Percentiles rank a stretch among this genome's conserved stretches.
These are phyloP conservation scores for Fregata magnificens DNA, from an alignment of 2,113 vertebrate genomes.

Conservation along the genomic window DNA sequence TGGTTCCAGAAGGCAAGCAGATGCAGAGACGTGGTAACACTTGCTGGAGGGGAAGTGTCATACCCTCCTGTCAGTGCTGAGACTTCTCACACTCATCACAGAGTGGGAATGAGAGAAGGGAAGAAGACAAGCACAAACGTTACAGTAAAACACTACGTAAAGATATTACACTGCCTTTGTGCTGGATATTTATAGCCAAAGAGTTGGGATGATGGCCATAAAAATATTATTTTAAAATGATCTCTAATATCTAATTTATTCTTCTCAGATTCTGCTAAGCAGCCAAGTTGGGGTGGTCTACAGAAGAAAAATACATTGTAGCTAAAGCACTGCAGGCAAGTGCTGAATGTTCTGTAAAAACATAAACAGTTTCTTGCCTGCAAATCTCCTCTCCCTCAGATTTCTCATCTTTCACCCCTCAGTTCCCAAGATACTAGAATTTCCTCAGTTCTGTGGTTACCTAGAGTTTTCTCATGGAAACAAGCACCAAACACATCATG, in stretches of 20 bases:
- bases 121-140: background rate
- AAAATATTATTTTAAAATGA: background rate
- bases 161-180: background rate
- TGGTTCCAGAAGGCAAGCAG: background rate
- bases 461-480: constrained; percentile 11
- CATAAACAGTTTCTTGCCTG: constrained; percentile 5
- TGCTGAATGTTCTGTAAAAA: constrained; percentile 1
- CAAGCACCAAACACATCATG: background rate
- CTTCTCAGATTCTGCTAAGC: background rate
- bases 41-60: background rate
- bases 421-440: background rate
- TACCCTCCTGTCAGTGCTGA: background rate
- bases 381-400: background rate
- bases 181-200: background rate
- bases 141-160: background rate
- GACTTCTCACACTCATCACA: background rate
- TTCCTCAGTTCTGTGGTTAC: constrained; percentile 14
- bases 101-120: background rate
- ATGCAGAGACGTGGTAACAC: background rate
- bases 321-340: constrained; percentile 20
- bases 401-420: constrained; percentile 6
- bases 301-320: background rate
- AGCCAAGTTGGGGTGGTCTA: background rate
- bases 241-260: background rate
- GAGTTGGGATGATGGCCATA: background rate